Percentiles rank a stretch among this genome's conserved stretches.
phyloP scores from a whole-genome alignment of 2,888 invertebrate genomes.

The Cerastis leucographa region DNA sequence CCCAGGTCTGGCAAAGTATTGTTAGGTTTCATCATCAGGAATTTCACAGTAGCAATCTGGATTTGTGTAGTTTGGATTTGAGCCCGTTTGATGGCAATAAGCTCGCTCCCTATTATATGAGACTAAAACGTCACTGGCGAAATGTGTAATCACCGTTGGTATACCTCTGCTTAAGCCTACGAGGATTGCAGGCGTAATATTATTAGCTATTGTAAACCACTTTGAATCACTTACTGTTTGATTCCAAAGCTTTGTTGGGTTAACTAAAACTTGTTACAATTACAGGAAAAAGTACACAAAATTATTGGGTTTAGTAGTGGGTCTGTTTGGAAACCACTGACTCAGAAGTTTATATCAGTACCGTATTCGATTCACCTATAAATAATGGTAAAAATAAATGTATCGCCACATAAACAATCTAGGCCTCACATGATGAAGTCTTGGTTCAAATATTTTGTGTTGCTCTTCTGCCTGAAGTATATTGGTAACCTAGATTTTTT shows the following conservation, averaged over 20 bases:
- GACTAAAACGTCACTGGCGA: background rate
- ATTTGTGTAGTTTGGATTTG: background rate
- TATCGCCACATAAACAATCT: background rate
- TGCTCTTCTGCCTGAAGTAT: constrained; percentile 10
- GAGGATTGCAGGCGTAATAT: background rate
- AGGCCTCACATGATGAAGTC: constrained; percentile 18
- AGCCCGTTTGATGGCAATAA: background rate
- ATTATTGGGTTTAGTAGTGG: no score
- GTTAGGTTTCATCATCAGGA: background rate
- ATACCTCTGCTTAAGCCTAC: background rate
- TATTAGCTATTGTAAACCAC: background rate
- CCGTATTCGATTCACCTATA: background rate
- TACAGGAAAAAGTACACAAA: background rate
- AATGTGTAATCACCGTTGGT: background rate
- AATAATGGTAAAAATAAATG: background rate
- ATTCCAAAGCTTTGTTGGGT: background rate
- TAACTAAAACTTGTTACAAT: no score
- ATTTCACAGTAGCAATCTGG: background rate
- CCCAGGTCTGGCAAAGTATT: background rate
- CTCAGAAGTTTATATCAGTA: background rate
- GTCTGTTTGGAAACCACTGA: constrained; percentile 32
- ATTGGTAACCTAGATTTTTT: constrained; percentile 20
- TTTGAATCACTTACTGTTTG: background rate
- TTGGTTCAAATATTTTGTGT: constrained; percentile 19
- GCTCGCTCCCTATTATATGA: background rate